phyloP scores from a whole-genome alignment of 2,888 invertebrate species.

The Agrenia bidenticulata region DNA sequence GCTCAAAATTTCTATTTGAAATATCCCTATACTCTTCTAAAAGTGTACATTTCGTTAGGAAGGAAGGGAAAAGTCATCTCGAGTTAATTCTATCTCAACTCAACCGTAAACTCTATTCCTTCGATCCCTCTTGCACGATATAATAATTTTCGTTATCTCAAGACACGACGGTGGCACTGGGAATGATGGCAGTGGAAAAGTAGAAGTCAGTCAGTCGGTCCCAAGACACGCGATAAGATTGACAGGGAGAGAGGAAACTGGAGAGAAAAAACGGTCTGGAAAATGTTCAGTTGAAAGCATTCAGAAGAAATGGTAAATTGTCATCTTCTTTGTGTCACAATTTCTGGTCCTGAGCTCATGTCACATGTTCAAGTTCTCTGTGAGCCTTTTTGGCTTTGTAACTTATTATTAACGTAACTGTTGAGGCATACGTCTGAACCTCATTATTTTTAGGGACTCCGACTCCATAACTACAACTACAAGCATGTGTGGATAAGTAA shows the following conservation, averaged over 20 bases:
- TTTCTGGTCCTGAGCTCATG: background rate
- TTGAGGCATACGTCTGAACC: background rate
- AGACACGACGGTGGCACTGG: constrained; percentile 1
- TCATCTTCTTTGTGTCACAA: constrained; percentile 17
- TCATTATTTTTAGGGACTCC: constrained; percentile 13
- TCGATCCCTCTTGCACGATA: background rate
- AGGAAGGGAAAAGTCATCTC: constrained; percentile 6
- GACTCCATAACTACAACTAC: no score
- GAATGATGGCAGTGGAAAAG: background rate
- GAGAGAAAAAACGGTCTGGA: background rate
- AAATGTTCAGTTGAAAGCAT: constrained; percentile 1
- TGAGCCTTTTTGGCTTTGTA: background rate
- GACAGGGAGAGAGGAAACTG: constrained; percentile 10
- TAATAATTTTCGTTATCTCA: constrained; percentile 1
- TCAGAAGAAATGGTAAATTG: constrained; percentile 4
- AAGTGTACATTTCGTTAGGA: no score
- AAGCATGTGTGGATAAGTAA: constrained; percentile 5
- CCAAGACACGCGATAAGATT: constrained; percentile 21
- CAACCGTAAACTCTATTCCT: constrained; percentile 10
- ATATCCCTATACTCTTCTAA: no score
- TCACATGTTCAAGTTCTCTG: background rate
- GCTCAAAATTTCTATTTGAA: constrained; percentile 4
- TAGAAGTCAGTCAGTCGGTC: constrained; percentile 1
- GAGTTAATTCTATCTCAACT: constrained; percentile 5
- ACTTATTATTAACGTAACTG: no score